Evolutionary conservation across 2,797 vertebrate genomes (phyloP).

Genomic region (Sebastes ruberrimus): DNA sequence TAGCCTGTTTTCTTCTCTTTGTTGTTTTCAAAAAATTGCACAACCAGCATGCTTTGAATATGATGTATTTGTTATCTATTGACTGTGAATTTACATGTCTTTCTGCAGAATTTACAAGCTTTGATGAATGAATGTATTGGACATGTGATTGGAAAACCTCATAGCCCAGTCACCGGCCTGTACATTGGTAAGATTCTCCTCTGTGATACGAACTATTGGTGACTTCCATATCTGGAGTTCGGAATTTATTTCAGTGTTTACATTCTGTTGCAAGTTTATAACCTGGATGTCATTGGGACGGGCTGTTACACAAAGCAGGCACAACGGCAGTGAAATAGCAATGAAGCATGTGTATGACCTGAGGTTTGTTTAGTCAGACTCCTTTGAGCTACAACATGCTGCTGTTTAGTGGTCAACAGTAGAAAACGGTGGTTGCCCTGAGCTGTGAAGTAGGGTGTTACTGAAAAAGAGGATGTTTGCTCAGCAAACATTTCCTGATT

Average conservation of each 20-base stretch:
- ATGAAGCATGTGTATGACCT: not conserved
- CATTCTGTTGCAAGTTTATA: constrained; percentile 4
- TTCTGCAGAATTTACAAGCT: constrained; percentile 91
- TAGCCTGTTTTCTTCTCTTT: not conserved
- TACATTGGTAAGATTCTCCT: constrained; percentile 88
- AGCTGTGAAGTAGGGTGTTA: not conserved
- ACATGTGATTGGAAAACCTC: constrained; percentile 98
- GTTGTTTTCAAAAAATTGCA: not conserved
- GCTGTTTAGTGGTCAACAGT: not conserved
- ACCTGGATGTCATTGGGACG: not conserved
- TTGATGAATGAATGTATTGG: constrained; percentile 99
- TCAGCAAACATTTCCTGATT: constrained; percentile 11
- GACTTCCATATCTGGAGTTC: not conserved
- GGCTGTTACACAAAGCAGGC: constrained; percentile 1
- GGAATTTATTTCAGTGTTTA: not conserved
- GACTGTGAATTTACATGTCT: constrained; percentile 8
- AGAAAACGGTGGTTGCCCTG: not conserved
- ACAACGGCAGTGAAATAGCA: not conserved
- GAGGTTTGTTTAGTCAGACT: not conserved
- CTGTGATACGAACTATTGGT: not conserved
- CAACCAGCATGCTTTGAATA: not conserved
- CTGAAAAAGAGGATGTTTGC: constrained; percentile 5
- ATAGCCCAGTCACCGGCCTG: constrained; percentile 96
- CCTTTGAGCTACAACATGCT: not conserved
- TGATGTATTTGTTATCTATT: not conserved